Base-by-base conservation (phyloP, 2,113 vertebrate species). In the Pogona vitticeps region DNA sequence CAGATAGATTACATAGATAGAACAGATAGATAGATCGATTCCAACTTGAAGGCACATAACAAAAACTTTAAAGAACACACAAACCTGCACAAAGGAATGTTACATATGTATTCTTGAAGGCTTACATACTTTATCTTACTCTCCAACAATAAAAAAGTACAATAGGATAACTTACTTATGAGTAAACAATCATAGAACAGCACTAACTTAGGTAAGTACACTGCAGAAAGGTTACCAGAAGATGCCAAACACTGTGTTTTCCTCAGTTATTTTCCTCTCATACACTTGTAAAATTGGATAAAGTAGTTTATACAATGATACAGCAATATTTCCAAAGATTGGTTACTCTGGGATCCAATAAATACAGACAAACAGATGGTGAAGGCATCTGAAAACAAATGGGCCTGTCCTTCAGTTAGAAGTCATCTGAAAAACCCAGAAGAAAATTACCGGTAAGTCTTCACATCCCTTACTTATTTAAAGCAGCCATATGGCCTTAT, bases 261-360 rank as follows among this genome's bases (percentile, higher is more conserved):
- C 33, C 46, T 90, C 42, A 71, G 3, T 83, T 91, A 90, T 58
- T 73, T 76, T 88, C 83, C 56, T 72, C 70, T 90, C 52, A 88
- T 58, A 2, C 36, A 81, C 73, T 80, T 77, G 21, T 42, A 86
- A 42, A 18, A 80, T 79, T 91, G 86, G 15, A 87, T 38, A 17
- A 63, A 89, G 63, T 28, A 72, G 28, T 85, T 91, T 86, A 91
- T 13, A n/a, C 0, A 26, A 61, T 65, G 88, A 46, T 67, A 76
- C 40, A 87, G 40, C 84, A 78, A 84, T 76, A 90, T 78, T 92
- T 92, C 76, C 59, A 71, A 80, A 73, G 33, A 38, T 91, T 82
- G 88, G 82, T 78, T 61, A 88, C 58, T 86, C 93, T 63, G 9
- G 88, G 85, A 58, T 91, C 89, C 14, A 91, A 40, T 23, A 91